Evolutionary conservation across 2,888 invertebrate genomes (phyloP).

Genomic region (Netelia melanura): DNA sequence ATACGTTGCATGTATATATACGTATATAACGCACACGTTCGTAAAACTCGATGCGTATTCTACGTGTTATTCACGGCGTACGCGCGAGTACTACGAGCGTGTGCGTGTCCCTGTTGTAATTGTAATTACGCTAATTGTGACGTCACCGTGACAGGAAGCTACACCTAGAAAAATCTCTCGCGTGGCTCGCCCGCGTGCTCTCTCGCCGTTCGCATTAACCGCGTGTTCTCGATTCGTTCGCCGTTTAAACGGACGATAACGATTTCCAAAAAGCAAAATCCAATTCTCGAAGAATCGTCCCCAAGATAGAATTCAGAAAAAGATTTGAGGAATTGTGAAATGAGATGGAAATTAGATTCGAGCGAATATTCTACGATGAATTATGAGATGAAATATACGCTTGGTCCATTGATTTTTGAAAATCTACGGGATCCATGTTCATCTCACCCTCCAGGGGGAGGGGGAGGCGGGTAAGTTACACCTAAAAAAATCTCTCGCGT

Average conservation of each 20-base stretch:
- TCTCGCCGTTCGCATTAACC: conserved; percentile 25
- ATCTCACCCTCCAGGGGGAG: background rate
- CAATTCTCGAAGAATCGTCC: background rate
- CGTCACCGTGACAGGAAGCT: conserved; percentile 82
- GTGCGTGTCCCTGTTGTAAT: conserved; percentile 78
- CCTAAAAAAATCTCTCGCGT: conserved; percentile 80
- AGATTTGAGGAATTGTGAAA: background rate
- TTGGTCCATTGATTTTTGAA: conserved; percentile 75
- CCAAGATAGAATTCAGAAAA: background rate
- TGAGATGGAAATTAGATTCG: background rate
- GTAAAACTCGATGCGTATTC: conserved; percentile 39
- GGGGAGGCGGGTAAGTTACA: conserved; percentile 78
- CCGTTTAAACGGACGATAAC: conserved; percentile 21
- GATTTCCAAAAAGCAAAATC: background rate
- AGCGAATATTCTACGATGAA: background rate
- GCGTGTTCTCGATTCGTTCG: conserved; percentile 38
- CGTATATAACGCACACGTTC: background rate
- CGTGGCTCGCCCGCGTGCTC: conserved; percentile 67
- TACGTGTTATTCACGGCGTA: background rate
- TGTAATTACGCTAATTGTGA: conserved; percentile 84
- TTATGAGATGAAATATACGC: background rate
- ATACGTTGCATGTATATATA: conserved; percentile 9
- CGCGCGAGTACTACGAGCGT: conserved; percentile 32
- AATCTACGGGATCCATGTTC: conserved; percentile 66
- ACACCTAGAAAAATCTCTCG: conserved; percentile 82